A percentile compares a stretch with the other conserved stretches of the same genome.
These are phyloP conservation scores for Dromiciops gliroides DNA, from an alignment of 2,113 vertebrate genomes.

Conservation along the genomic window DNA sequence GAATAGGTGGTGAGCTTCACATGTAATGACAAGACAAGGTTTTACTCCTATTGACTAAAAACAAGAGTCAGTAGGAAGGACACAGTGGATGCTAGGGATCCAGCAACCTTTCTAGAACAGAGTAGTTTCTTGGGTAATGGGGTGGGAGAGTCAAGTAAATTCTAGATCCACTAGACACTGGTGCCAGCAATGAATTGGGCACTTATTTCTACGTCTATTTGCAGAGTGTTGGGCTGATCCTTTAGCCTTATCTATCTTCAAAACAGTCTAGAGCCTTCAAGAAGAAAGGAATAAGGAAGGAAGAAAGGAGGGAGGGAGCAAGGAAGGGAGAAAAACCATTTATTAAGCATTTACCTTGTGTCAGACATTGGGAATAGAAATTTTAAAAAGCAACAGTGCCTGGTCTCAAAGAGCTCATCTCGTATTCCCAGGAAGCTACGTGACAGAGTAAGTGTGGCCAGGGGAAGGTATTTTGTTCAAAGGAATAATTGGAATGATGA, in stretches of 20 bases:
- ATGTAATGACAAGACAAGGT: background rate
- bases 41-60: conserved; percentile 11
- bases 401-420: background rate
- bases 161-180: background rate
- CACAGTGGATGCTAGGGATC: background rate
- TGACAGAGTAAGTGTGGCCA: background rate
- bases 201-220: background rate
- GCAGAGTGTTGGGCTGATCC: background rate
- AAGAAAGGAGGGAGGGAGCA: too few species aligned
- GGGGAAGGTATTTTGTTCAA: too few species aligned
- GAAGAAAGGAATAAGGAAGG: background rate
- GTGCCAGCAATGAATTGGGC: background rate
- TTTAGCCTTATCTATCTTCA: background rate
- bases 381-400: background rate
- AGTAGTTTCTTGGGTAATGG: background rate
- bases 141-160: background rate
- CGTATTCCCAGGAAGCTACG: background rate
- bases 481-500: too few species aligned
- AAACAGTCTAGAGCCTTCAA: background rate
- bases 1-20: background rate
- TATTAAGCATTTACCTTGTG: too few species aligned
- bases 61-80: background rate
- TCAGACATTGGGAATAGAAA: background rate
- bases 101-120: background rate
- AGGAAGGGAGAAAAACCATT: too few species aligned